Base-by-base conservation (phyloP, 2,797 vertebrate species). In the Hafferia zeledoni region DNA sequence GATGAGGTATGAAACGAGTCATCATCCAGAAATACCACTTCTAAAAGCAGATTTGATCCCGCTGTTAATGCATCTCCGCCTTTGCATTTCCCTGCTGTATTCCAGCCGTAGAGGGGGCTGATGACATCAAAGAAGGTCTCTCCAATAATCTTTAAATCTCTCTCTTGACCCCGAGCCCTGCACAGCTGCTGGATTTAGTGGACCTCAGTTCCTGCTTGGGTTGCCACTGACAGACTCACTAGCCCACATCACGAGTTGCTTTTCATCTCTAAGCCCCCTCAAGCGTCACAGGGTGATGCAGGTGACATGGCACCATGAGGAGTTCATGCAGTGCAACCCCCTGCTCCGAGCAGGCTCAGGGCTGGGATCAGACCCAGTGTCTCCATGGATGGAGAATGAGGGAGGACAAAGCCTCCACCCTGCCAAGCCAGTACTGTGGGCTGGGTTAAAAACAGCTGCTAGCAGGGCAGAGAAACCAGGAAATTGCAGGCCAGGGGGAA, bases 1-100 rank as follows among this genome's bases (percentile, higher is more conserved):
- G 92, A 94, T 83, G 95, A 96, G 76, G 57, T 70, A 89, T 70
- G 71, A 89, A 55, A 82, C 72, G 3, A 96, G 83, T 90, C 90
- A 86, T 91, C 47, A 0, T 37, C 92, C 89, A 88, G 69, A 91
- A 92, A 95, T 94, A 96, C 68, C 88, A 60, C 83, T 96, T 74
- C 91, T 90, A 90, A 94, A 92, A 91, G 82, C 76, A 75, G 93
- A 88, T 86, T 78, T 75, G 60, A 93, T 30, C 94, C 83, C 0
- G 6, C 92, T 91, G 70, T 9, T 57, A 49, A 68, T 61, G 87
- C 64, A 68, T 30, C 81, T 39, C 88, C 3, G 44, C 80, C 47
- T 92, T 43, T 17, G 20, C 77, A 8, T 47, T 44, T 90, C 69
- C 86, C 87, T 83, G 87, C 75, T 83, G 90, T 20, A 76, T 72